These are phyloP conservation scores for Pachypeltis micranthus DNA, from an alignment of 1,140 invertebrate species.

Conservation along the genomic window DNA sequence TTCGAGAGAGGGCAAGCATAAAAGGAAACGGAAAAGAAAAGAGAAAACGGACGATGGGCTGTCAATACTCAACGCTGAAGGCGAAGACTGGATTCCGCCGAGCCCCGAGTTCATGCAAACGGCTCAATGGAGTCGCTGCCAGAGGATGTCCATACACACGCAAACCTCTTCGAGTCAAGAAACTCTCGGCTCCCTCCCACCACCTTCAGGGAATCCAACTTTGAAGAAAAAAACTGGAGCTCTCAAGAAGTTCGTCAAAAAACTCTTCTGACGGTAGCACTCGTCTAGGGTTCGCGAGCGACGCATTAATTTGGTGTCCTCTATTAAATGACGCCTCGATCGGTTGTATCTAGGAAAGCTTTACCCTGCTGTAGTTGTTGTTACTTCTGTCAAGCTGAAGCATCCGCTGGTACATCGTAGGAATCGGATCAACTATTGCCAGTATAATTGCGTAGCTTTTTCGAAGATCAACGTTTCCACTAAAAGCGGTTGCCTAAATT, in stretches of 20 bases:
- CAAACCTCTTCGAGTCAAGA: slow-evolving; percentile 19
- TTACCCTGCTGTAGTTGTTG: too few species aligned
- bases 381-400: too few species aligned
- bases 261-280: slow-evolving; percentile 43
- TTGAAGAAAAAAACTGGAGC: slow-evolving; percentile 41
- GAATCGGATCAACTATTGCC: too few species aligned
- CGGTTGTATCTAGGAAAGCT: too few species aligned
- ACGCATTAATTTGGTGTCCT: neutral
- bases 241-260: slow-evolving; percentile 50
- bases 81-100: slow-evolving; percentile 25
- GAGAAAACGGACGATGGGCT: slow-evolving; percentile 32
- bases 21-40: slow-evolving; percentile 35
- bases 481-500: too few species aligned
- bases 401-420: too few species aligned
- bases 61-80: slow-evolving; percentile 33
- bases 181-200: slow-evolving; percentile 22
- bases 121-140: slow-evolving; percentile 37
- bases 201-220: slow-evolving; percentile 32
- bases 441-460: too few species aligned
- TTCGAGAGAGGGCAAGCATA: slow-evolving; percentile 27
- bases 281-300: neutral
- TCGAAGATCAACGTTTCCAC: too few species aligned
- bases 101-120: slow-evolving; percentile 34
- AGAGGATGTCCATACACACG: slow-evolving; percentile 32
- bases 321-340: neutral